Conservation (phyloP, 2,797 vertebrate species). For the Oreochromis mossambicus region DNA sequence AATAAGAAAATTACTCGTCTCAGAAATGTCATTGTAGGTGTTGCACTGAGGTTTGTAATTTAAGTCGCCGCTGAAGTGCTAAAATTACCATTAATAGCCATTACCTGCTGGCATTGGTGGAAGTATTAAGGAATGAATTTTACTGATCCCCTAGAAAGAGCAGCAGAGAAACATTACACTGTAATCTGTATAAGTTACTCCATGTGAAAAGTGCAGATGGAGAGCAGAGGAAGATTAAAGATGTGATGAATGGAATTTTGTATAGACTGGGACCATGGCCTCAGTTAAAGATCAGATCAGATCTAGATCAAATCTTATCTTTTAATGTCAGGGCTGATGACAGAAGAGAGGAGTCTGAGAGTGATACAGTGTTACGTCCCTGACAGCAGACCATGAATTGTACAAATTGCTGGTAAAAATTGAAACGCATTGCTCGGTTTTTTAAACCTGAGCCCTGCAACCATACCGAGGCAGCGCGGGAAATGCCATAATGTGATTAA, state of each 20-base stretch:
- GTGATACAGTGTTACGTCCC: conserved; percentile 26
- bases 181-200: conserved; percentile 11
- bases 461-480: conserved; percentile 32
- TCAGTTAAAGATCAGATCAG: conserved; percentile 59
- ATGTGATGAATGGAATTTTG: conserved; percentile 52
- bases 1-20: not conserved
- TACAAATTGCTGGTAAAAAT: conserved; percentile 59
- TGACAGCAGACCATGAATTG: conserved; percentile 55
- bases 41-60: not conserved
- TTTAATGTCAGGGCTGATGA: conserved; percentile 53
- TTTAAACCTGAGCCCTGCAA: conserved; percentile 61
- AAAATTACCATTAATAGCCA: not conserved
- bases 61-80: not conserved
- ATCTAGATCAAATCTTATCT: conserved; percentile 62
- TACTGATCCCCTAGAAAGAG: not conserved
- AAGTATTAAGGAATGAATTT: not conserved
- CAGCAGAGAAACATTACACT: conserved; percentile 14
- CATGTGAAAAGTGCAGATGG: conserved; percentile 29
- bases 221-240: conserved; percentile 42
- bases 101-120: not conserved
- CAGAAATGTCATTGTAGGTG: not conserved
- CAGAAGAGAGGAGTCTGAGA: conserved; percentile 33
- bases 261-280: conserved; percentile 38
- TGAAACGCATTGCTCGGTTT: conserved; percentile 48
- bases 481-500: conserved; percentile 73